These are phyloP conservation scores for Apostichopus parvimensis DNA, from an alignment of 35 echinoderm and acorn worm genomes.

Conservation along the genomic window DNA sequence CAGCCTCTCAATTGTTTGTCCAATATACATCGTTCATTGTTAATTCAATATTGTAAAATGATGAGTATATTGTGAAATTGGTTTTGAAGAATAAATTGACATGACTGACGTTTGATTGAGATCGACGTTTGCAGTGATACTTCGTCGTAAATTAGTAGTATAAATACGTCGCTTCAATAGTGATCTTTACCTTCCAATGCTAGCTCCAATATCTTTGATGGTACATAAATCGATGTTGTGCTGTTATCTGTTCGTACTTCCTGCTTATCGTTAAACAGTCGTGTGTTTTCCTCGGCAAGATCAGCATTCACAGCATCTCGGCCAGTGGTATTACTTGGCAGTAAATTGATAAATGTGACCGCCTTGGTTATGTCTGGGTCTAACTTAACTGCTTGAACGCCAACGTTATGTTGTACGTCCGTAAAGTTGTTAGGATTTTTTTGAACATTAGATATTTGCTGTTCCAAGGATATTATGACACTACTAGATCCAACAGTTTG, in stretches of 20 bases:
- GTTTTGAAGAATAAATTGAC: no score
- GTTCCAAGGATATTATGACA: not conserved
- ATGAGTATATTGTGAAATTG: no score
- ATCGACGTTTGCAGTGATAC: no score
- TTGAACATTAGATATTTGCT: slow-evolving; percentile 38
- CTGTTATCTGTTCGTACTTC: not conserved
- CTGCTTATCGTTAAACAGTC: not conserved
- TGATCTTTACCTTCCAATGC: not conserved
- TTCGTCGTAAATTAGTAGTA: no score
- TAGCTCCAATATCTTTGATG: not conserved
- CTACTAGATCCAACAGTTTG: not conserved
- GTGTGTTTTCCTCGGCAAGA: not conserved
- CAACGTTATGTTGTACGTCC: not conserved
- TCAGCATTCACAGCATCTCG: not conserved
- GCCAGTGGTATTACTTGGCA: not conserved
- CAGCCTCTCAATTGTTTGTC: no score
- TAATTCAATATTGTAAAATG: no score
- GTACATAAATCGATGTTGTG: not conserved
- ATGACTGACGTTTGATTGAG: no score
- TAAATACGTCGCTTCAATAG: no score
- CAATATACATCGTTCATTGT: no score
- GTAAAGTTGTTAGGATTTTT: slow-evolving; percentile 39
- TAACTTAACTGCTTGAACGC: slow-evolving; percentile 28
- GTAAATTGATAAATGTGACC: slow-evolving; percentile 1
- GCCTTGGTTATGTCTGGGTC: not conserved